Evolutionary conservation across 1,140 invertebrate genomes (phyloP).

Genomic region (Papilio machaon): DNA sequence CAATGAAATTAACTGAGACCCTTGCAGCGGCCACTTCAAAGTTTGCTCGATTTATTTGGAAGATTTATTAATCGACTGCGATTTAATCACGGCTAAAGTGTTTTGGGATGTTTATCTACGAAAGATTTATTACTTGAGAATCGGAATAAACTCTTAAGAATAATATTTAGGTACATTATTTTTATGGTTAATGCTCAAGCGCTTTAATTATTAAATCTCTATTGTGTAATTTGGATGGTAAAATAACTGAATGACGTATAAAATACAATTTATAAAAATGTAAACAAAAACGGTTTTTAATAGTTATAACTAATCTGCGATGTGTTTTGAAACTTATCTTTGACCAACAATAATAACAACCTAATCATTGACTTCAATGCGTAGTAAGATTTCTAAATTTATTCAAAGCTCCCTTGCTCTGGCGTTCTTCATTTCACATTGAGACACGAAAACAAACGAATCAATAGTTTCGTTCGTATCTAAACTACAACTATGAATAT

Average conservation of each 20-base stretch:
- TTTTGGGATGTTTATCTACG: conserved; percentile 9
- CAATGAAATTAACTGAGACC: conserved; percentile 19
- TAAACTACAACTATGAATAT: background rate
- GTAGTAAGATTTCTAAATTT: background rate
- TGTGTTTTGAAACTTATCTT: background rate
- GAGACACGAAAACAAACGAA: background rate
- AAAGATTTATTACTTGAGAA: conserved; percentile 13
- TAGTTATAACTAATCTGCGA: background rate
- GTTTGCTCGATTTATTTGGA: conserved; percentile 23
- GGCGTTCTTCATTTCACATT: conserved; percentile 10
- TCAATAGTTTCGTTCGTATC: background rate
- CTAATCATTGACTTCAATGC: background rate
- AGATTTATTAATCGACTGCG: conserved; percentile 28
- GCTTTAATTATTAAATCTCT: background rate
- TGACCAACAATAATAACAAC: background rate
- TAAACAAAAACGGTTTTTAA: background rate
- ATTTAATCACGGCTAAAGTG: conserved; percentile 21
- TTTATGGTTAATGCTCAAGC: background rate
- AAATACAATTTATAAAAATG: background rate
- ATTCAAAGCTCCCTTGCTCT: background rate
- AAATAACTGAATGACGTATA: background rate
- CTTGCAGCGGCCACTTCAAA: conserved; percentile 20
- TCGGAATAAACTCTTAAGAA: background rate
- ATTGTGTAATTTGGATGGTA: background rate
- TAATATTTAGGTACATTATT: background rate